phyloP scores from a whole-genome alignment of 2,888 invertebrate genomes.

The Rhogogaster chlorosoma region DNA sequence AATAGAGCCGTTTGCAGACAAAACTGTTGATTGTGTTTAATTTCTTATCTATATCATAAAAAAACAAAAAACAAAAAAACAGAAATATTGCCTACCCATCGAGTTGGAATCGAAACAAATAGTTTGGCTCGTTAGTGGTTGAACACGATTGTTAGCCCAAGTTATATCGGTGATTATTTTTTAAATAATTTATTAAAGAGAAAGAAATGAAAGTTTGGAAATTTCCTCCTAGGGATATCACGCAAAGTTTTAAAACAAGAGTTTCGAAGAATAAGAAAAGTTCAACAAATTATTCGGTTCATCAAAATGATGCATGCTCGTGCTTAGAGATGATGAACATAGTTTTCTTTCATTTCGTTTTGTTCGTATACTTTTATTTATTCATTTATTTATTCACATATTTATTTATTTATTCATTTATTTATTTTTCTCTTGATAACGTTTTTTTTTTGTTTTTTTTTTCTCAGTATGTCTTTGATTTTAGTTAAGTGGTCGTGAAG shows the following conservation, averaged over 20 bases:
- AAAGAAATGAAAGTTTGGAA: slow-evolving; percentile 1
- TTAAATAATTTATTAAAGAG: neutral
- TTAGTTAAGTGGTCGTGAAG: slow-evolving; percentile 50
- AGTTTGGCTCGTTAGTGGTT: slow-evolving; percentile 47
- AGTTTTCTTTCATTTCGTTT: neutral
- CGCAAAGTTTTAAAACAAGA: slow-evolving; percentile 34
- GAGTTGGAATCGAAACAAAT: slow-evolving; percentile 33
- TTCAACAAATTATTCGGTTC: slow-evolving; percentile 30
- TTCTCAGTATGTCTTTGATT: slow-evolving; percentile 28
- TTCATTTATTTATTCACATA: neutral
- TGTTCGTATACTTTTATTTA: neutral
- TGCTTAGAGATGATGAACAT: slow-evolving; percentile 29
- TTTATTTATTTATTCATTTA: neutral
- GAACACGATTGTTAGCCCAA: neutral
- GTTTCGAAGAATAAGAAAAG: slow-evolving; percentile 21
- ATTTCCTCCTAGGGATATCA: neutral
- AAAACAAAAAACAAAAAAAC: slow-evolving; percentile 24
- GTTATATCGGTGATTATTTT: slow-evolving; percentile 35
- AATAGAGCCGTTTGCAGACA: slow-evolving; percentile 76
- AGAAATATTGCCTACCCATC: slow-evolving; percentile 25
- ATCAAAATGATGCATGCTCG: slow-evolving; percentile 39
- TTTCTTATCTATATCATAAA: slow-evolving; percentile 41
- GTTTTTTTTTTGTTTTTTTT: slow-evolving; percentile 7
- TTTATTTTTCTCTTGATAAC: neutral
- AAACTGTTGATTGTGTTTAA: slow-evolving; percentile 61